Evolutionary conservation across 2,888 invertebrate species (phyloP), one percentile per base, ranked within the genome.

Genomic region (Aspidapion aeneum): DNA sequence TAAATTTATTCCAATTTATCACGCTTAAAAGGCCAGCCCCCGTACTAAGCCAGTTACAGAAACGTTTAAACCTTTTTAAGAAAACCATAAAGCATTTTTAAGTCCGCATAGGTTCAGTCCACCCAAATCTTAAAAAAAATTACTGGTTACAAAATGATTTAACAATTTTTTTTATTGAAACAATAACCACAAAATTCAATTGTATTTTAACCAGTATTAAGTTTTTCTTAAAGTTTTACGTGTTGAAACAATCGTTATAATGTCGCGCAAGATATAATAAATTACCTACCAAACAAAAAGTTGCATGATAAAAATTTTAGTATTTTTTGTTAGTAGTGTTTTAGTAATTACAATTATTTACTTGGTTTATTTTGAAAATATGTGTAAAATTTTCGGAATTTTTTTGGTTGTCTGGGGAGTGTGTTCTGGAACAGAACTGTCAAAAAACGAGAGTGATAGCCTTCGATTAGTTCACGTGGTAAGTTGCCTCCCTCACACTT

Each of bases 391-490:
- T 35, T 35, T 12, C 35, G 35, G 35, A 35, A 35, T 35, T 35
- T 35, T 35, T 7, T 3, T 35, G 3, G 3, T 35, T 35, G 3
- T 35, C 35, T 3, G 3, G 5, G 35, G 35, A 7, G 35, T 35
- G 35, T 35, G 35, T 12, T 7, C 35, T 35, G 35, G 5, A 35
- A 35, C 5, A 7, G 35, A 35, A 35, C 12, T 35, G 35, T 35
- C 35, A 35, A 35, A 35, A 35, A 35, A 35, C 12, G 20, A 21
- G 21, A 22, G 52, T n/a, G 63, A 63, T 60, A 68, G 64, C 58
- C 59, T 74, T n/a, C 60, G 69, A 52, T 61, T 74, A 16, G 70
- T 74, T 1, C 73, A 72, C 64, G 74, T 74, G 73, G 74, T 74
- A 66, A 72, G 74, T 71, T n/a, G n/a, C n/a, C n/a, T n/a, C n/a